Conservation (phyloP, 2,113 vertebrate species). For the Ptilonorhynchus violaceus region DNA sequence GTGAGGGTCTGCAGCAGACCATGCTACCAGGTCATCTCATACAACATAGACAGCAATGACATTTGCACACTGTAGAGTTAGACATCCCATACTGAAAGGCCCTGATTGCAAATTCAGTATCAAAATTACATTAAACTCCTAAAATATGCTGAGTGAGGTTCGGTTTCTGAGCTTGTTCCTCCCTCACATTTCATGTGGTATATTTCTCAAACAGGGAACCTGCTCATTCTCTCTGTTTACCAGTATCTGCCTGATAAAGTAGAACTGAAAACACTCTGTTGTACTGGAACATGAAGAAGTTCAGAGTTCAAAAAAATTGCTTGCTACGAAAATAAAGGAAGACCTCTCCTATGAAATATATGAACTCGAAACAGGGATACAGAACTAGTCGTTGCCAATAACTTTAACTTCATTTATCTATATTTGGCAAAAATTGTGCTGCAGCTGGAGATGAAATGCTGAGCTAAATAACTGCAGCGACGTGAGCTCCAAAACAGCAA, state of each 20-base stretch:
- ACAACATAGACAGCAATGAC: neutral
- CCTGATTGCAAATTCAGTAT: neutral
- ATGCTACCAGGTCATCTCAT: neutral
- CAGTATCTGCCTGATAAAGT: constrained; percentile 14
- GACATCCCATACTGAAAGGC: neutral
- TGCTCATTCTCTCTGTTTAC: neutral
- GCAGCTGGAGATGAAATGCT: constrained; percentile 83
- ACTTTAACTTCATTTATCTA: constrained; percentile 86
- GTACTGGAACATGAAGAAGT: neutral
- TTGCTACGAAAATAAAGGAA: constrained; percentile 56
- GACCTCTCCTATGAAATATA: constrained; percentile 67
- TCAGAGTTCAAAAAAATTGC: constrained; percentile 31
- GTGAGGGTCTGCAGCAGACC: neutral
- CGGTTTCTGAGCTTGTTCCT: neutral
- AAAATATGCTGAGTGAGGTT: neutral
- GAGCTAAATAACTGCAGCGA: constrained; percentile 77
- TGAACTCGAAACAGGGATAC: constrained; percentile 75
- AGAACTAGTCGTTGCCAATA: constrained; percentile 74
- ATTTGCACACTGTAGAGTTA: neutral
- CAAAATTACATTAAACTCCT: neutral
- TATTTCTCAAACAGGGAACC: neutral
- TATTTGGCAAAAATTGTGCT: constrained; percentile 83
- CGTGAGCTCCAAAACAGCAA: constrained; percentile 79
- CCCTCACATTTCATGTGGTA: neutral
- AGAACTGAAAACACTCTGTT: neutral